These are phyloP conservation scores for Nemotelus nigrinus DNA, from an alignment of 2,888 invertebrate species.

Conservation along the genomic window DNA sequence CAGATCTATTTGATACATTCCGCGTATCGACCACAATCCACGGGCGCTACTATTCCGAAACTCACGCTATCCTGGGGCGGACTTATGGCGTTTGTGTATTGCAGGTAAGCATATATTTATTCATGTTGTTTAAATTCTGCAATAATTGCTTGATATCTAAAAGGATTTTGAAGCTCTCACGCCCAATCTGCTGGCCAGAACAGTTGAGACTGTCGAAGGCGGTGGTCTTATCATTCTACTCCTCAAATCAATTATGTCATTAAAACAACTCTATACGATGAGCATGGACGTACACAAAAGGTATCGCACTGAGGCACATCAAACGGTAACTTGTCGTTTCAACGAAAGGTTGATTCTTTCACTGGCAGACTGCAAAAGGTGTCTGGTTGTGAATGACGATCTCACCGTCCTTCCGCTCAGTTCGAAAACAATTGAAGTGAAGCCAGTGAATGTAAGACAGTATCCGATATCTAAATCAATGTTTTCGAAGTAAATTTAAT, in stretches of 20 bases:
- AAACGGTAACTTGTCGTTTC: constrained; percentile 91
- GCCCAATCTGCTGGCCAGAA: constrained; percentile 94
- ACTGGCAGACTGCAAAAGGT: constrained; percentile 84
- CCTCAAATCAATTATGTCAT: constrained; percentile 83
- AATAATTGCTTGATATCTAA: constrained; percentile 34
- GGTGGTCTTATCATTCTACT: constrained; percentile 93
- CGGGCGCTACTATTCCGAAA: constrained; percentile 97
- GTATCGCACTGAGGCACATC: constrained; percentile 91
- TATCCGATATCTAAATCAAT: background rate
- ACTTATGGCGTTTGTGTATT: constrained; percentile 96
- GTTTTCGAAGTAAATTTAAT: background rate
- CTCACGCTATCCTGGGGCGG: constrained; percentile 96
- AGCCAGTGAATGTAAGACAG: constrained; percentile 70
- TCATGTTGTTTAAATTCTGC: background rate
- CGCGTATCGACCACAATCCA: constrained; percentile 95
- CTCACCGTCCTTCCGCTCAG: constrained; percentile 92
- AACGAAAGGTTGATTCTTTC: constrained; percentile 96
- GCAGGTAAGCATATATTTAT: constrained; percentile 70
- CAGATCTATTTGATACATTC: constrained; percentile 96
- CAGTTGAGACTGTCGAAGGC: constrained; percentile 98
- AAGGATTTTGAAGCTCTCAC: constrained; percentile 96
- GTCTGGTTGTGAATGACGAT: constrained; percentile 94
- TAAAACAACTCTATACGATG: constrained; percentile 94
- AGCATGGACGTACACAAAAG: constrained; percentile 98
- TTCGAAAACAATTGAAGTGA: constrained; percentile 84